phyloP scores from a whole-genome alignment of 2,888 invertebrate genomes.

The Kuschelorhynchus macadamiae region DNA sequence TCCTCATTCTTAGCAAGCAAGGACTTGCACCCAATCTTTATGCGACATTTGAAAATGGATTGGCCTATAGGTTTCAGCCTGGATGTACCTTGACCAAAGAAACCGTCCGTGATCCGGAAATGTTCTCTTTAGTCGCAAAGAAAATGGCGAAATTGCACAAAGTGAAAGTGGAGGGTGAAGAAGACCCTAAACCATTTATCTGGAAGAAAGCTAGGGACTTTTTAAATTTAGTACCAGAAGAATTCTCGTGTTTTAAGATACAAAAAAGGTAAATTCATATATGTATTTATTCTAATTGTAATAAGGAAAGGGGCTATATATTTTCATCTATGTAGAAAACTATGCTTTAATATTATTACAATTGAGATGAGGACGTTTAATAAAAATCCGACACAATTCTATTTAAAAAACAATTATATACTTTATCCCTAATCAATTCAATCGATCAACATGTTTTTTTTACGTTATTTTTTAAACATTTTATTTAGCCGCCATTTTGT shows the following conservation, averaged over 20 bases:
- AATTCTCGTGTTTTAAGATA: constrained; percentile 72
- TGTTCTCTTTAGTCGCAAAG: constrained; percentile 83
- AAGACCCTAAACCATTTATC: constrained; percentile 74
- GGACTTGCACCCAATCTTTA: constrained; percentile 89
- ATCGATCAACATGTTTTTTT: too few relatives aligned
- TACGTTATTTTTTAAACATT: too few relatives aligned
- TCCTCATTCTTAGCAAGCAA: constrained; percentile 76
- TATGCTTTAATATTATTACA: too few relatives aligned
- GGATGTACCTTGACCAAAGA: constrained; percentile 83
- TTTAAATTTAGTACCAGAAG: constrained; percentile 80
- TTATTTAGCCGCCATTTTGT: too few relatives aligned
- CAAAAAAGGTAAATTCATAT: constrained; percentile 80
- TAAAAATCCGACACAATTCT: too few relatives aligned
- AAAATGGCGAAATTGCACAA: constrained; percentile 90
- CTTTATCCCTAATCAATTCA: too few relatives aligned
- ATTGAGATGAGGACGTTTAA: too few relatives aligned
- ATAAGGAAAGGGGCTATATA: too few relatives aligned
- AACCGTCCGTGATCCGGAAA: constrained; percentile 75
- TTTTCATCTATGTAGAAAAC: too few relatives aligned
- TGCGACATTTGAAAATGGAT: constrained; percentile 93
- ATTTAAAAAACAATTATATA: too few relatives aligned
- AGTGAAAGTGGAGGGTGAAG: constrained; percentile 65
- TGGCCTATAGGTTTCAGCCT: constrained; percentile 90
- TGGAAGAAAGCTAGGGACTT: constrained; percentile 86
- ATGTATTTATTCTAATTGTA: too few relatives aligned